phyloP scores from a whole-genome alignment of 2,888 invertebrate genomes.

The Sclerodermus sp. region DNA sequence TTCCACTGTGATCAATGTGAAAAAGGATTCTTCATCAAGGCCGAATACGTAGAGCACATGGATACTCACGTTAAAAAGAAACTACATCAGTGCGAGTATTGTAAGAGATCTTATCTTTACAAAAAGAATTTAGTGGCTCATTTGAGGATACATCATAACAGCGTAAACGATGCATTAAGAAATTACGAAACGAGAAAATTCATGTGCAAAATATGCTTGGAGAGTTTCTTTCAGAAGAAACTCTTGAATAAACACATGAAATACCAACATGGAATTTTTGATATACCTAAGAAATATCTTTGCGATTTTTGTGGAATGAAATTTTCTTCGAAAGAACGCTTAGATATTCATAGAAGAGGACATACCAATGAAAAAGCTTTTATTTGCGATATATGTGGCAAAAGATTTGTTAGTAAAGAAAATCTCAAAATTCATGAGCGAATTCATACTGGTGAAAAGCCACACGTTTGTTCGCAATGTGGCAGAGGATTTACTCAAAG shows the following conservation, averaged over 20 bases:
- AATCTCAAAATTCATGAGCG: slow-evolving; percentile 43
- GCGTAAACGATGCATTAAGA: background rate
- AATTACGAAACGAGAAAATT: slow-evolving; percentile 12
- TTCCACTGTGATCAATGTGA: slow-evolving; percentile 41
- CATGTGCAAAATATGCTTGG: slow-evolving; percentile 38
- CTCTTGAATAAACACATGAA: slow-evolving; percentile 37
- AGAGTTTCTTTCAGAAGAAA: slow-evolving; percentile 32
- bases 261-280: slow-evolving; percentile 32
- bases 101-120: slow-evolving; percentile 41
- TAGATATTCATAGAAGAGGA: slow-evolving; percentile 33
- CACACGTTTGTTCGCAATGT: slow-evolving; percentile 46
- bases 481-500: slow-evolving; percentile 49
- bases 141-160: slow-evolving; percentile 32
- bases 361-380: slow-evolving; percentile 39
- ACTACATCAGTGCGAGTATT: slow-evolving; percentile 40
- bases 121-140: slow-evolving; percentile 47
- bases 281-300: slow-evolving; percentile 24
- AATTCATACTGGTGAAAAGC: slow-evolving; percentile 46
- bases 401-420: slow-evolving; percentile 38
- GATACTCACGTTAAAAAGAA: slow-evolving; percentile 38
- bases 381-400: slow-evolving; percentile 40
- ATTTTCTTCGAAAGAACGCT: slow-evolving; percentile 34
- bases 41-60: slow-evolving; percentile 43
- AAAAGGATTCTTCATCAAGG: slow-evolving; percentile 39
- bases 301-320: slow-evolving; percentile 46